These are phyloP conservation scores for Numenius arquata DNA, from an alignment of 2,113 vertebrate genomes.

Conservation along the genomic window DNA sequence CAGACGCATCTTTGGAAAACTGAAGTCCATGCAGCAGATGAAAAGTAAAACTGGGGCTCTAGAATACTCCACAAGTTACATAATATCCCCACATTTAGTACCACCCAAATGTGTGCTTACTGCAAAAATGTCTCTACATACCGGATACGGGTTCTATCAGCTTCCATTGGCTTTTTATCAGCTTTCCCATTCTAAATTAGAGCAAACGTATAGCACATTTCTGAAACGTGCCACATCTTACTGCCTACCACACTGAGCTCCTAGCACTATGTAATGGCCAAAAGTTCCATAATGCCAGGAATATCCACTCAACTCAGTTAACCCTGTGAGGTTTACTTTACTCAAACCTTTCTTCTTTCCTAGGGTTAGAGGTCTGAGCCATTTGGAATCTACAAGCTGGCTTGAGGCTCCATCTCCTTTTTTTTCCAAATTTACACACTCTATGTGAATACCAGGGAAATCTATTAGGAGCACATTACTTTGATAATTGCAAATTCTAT, in stretches of 20 bases:
- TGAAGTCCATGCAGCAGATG: neutral
- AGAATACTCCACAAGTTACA: neutral
- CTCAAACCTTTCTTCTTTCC: neutral
- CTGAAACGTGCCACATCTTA: neutral
- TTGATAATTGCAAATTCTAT: neutral
- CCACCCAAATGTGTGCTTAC: fast-evolving
- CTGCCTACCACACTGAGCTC: neutral
- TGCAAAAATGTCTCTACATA: neutral
- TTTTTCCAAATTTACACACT: neutral
- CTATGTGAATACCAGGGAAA: neutral
- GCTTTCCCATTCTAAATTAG: neutral
- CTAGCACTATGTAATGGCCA: neutral
- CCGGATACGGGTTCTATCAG: neutral
- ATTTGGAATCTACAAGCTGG: neutral
- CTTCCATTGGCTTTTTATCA: neutral
- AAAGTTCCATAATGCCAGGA: neutral
- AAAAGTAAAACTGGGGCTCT: neutral
- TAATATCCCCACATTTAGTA: neutral
- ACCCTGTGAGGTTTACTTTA: neutral
- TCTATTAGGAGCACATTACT: neutral
- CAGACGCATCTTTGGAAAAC: neutral
- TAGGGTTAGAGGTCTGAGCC: neutral
- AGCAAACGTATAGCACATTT: neutral
- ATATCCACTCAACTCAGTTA: neutral
- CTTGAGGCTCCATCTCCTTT: neutral